Evolutionary conservation across 2,888 invertebrate genomes (phyloP).

Genomic region (Petrolisthes manimaculis): DNA sequence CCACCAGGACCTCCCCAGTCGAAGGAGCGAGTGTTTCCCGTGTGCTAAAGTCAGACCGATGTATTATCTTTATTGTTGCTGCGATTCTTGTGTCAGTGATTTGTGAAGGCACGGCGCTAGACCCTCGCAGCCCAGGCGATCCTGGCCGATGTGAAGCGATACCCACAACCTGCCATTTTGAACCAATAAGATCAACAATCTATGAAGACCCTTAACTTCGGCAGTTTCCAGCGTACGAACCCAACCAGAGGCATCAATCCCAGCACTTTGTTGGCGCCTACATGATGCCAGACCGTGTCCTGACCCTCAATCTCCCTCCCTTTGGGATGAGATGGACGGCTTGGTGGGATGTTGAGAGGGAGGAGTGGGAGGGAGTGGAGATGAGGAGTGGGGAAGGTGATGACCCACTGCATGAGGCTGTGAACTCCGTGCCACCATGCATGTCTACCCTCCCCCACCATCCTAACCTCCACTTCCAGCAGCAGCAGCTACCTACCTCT

Average conservation of each 20-base stretch:
- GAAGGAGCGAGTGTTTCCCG: neutral
- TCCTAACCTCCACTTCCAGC: neutral
- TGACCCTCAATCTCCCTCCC: neutral
- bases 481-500: no score
- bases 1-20: neutral
- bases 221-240: conserved; percentile 53
- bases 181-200: conserved; percentile 60
- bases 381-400: neutral
- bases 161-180: conserved; percentile 49
- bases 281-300: neutral
- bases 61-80: neutral
- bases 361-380: neutral
- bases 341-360: neutral
- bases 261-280: neutral
- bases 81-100: conserved; percentile 4
- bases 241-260: neutral
- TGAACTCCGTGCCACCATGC: no score
- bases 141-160: conserved; percentile 36
- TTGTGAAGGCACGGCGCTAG: neutral
- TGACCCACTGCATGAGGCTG: neutral
- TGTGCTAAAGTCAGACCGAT: neutral
- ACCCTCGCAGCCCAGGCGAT: neutral
- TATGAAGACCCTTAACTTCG: conserved; percentile 62
- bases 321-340: neutral
- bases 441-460: neutral